Conservation (phyloP, 2,797 vertebrate genomes). For the Sebastes itinus region DNA sequence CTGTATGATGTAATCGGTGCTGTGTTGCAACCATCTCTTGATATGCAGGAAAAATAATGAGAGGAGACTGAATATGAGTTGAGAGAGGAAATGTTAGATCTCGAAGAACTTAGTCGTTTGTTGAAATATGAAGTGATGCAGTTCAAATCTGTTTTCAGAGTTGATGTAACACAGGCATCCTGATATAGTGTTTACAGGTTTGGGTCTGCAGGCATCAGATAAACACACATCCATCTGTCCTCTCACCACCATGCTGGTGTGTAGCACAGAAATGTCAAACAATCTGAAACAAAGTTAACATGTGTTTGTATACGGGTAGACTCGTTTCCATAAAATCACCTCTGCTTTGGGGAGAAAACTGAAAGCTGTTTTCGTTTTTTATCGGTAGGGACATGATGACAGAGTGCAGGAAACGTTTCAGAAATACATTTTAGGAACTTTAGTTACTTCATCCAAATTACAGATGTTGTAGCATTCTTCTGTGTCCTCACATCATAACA, state of each 20-base stretch:
- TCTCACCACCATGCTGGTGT: slow-evolving; percentile 27
- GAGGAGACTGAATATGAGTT: background rate
- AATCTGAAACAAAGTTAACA: slow-evolving; percentile 43
- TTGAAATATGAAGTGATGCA: slow-evolving; percentile 5
- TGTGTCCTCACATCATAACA: slow-evolving; percentile 50
- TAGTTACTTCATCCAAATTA: slow-evolving; percentile 39
- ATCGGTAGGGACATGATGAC: slow-evolving; percentile 17
- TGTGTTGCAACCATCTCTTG: background rate
- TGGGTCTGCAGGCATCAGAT: slow-evolving; percentile 25
- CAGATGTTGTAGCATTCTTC: slow-evolving; percentile 36
- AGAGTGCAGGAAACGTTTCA: slow-evolving; percentile 21
- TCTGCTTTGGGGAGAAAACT: slow-evolving; percentile 13
- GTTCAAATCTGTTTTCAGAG: background rate
- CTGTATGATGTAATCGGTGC: slow-evolving; percentile 7
- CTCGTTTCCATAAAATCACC: slow-evolving; percentile 10
- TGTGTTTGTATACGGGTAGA: slow-evolving; percentile 23
- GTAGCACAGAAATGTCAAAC: slow-evolving; percentile 56
- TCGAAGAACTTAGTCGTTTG: background rate
- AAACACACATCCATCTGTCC: slow-evolving; percentile 48
- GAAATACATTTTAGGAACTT: slow-evolving; percentile 32
- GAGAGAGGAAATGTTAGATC: background rate
- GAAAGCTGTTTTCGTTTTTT: slow-evolving; percentile 32
- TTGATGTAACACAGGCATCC: slow-evolving; percentile 3
- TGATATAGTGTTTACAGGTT: slow-evolving; percentile 28
- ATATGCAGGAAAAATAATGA: background rate